A percentile compares a stretch with the other conserved stretches of the same genome.
phyloP scores from a whole-genome alignment of 2,888 invertebrate genomes.

The Eucera pruinosa region DNA sequence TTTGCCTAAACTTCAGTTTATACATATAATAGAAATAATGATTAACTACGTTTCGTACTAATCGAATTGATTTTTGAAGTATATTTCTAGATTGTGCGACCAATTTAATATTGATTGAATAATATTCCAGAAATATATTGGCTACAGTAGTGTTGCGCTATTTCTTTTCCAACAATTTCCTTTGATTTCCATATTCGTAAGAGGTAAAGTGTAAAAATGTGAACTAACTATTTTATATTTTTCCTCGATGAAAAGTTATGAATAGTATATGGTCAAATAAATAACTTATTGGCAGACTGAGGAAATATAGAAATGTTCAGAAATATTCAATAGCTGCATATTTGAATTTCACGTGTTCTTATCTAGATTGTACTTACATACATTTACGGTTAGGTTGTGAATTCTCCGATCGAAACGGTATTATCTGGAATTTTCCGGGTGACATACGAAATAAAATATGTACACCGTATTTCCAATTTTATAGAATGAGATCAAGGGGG shows the following conservation, averaged over 20 bases:
- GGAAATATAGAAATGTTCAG: not conserved
- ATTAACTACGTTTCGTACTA: too few relatives aligned
- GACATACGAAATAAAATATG: not conserved
- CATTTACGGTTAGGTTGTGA: not conserved
- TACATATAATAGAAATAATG: too few relatives aligned
- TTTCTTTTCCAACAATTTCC: not conserved
- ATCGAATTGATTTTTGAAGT: not conserved
- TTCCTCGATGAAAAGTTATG: not conserved
- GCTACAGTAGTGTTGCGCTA: not conserved
- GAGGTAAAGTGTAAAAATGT: slow-evolving; percentile 14
- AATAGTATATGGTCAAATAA: slow-evolving; percentile 17
- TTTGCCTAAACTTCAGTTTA: too few relatives aligned
- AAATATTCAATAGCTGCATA: not conserved
- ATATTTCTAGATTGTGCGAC: slow-evolving; percentile 13
- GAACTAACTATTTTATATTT: slow-evolving; percentile 6
- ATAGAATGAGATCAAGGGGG: not conserved
- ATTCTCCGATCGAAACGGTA: slow-evolving; percentile 1
- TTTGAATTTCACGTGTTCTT: not conserved
- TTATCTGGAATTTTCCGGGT: not conserved
- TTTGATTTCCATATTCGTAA: slow-evolving; percentile 5
- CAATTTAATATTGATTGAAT: slow-evolving; percentile 17
- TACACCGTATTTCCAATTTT: not conserved
- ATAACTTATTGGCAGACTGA: slow-evolving; percentile 4
- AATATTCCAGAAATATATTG: slow-evolving; percentile 3
- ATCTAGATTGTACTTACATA: not conserved